A percentile compares a stretch with the other conserved stretches of the same genome.
Conservation (phyloP, 2,797 vertebrate species). For the Poecilia picta region DNA sequence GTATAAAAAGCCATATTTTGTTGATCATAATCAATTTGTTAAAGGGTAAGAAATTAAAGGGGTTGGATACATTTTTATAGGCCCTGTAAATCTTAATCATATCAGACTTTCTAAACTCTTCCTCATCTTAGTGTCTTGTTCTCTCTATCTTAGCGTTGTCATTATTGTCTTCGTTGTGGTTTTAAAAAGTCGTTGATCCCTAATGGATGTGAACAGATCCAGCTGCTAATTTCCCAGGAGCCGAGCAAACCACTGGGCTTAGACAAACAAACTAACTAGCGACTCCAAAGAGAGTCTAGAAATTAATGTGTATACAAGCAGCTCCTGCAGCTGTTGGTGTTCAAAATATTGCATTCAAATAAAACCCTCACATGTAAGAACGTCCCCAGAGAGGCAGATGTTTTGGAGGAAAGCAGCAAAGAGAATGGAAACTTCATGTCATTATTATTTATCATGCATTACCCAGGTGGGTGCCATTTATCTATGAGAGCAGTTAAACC, state of each 20-base stretch:
- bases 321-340: background rate
- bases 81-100: background rate
- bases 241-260: background rate
- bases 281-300: background rate
- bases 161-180: background rate
- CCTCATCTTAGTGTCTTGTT: background rate
- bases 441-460: background rate
- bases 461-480: background rate
- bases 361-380: background rate
- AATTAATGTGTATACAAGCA: background rate
- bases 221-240: background rate
- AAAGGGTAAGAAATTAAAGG: background rate
- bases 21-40: background rate
- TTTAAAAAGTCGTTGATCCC: background rate
- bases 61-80: background rate
- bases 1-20: background rate
- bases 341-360: background rate
- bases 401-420: background rate
- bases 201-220: background rate
- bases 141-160: background rate
- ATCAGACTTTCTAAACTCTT: background rate
- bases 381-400: background rate
- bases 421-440: background rate
- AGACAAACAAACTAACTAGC: background rate
- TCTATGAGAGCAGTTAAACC: background rate